Percentiles rank a stretch among this genome's conserved stretches.
phyloP scores from a whole-genome alignment of 2,888 invertebrate genomes.

The Orthosia gracilis region DNA sequence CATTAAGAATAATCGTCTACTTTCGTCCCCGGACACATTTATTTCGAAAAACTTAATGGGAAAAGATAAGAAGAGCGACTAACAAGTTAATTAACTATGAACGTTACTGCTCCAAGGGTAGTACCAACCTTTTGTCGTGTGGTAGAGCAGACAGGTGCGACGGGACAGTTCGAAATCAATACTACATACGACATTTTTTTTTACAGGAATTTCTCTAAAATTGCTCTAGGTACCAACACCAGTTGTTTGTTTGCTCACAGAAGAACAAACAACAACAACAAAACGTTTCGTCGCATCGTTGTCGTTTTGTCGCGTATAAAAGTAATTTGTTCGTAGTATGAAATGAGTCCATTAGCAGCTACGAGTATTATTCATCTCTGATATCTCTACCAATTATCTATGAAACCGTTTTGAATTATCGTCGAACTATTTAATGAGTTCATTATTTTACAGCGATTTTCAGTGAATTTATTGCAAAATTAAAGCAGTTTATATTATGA shows the following conservation, averaged over 20 bases:
- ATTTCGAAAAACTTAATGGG: constrained; percentile 71
- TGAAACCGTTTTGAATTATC: constrained; percentile 15
- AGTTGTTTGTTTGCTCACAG: too few species aligned
- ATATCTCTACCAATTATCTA: constrained; percentile 15
- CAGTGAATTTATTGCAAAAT: background rate
- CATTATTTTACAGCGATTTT: background rate
- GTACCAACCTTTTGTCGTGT: background rate
- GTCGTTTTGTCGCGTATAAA: too few species aligned
- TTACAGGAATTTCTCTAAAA: too few species aligned
- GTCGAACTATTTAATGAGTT: background rate
- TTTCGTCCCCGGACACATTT: constrained; percentile 61
- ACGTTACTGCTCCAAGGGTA: background rate
- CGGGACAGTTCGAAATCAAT: background rate
- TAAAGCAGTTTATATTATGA: constrained; percentile 8
- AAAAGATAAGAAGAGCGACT: constrained; percentile 75
- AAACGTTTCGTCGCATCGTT: too few species aligned
- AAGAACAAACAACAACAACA: too few species aligned
- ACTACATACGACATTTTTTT: too few species aligned
- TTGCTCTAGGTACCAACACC: too few species aligned
- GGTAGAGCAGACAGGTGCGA: background rate
- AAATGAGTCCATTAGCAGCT: background rate
- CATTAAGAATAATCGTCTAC: constrained; percentile 68
- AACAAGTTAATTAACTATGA: constrained; percentile 71
- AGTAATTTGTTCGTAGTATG: background rate
- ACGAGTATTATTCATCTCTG: background rate